Evolutionary conservation across 2,888 invertebrate genomes (phyloP).

Genomic region (Eristalinus aeneus): DNA sequence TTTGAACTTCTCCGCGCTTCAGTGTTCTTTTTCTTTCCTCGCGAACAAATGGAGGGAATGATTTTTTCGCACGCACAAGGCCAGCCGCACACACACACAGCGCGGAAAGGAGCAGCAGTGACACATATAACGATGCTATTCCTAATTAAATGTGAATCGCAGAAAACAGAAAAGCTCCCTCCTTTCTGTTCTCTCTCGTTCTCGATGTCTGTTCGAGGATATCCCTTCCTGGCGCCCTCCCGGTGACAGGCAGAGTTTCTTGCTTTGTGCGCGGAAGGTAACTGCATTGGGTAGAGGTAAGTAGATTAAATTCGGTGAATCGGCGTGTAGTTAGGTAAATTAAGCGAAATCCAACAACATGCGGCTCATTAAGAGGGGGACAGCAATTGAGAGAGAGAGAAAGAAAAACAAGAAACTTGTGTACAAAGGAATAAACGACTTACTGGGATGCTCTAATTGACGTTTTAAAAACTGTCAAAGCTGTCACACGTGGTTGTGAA

Average conservation of each 20-base stretch:
- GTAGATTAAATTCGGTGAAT: constrained; percentile 30
- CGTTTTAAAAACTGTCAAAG: constrained; percentile 42
- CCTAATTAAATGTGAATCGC: constrained; percentile 60
- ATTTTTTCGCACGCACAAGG: not conserved
- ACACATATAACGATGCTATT: constrained; percentile 49
- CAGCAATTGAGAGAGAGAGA: not conserved
- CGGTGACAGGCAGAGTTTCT: not conserved
- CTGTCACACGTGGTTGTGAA: constrained; percentile 12
- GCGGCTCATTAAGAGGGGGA: constrained; percentile 14
- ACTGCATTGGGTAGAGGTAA: not conserved
- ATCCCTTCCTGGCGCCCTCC: too few relatives aligned
- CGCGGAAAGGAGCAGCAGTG: not conserved
- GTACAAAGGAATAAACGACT: not conserved
- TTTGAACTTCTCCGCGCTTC: not conserved
- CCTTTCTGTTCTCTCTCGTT: not conserved
- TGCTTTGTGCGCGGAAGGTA: not conserved
- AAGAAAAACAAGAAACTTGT: not conserved
- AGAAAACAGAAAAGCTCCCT: constrained; percentile 9
- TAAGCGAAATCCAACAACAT: constrained; percentile 38
- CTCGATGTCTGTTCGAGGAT: not conserved
- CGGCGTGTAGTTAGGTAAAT: constrained; percentile 32
- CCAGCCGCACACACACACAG: not conserved
- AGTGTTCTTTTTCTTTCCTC: not conserved
- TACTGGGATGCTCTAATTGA: constrained; percentile 36
- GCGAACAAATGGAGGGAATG: not conserved